Evolutionary conservation across 2,113 vertebrate genomes (phyloP).

Genomic region (Festucalex cinctus): DNA sequence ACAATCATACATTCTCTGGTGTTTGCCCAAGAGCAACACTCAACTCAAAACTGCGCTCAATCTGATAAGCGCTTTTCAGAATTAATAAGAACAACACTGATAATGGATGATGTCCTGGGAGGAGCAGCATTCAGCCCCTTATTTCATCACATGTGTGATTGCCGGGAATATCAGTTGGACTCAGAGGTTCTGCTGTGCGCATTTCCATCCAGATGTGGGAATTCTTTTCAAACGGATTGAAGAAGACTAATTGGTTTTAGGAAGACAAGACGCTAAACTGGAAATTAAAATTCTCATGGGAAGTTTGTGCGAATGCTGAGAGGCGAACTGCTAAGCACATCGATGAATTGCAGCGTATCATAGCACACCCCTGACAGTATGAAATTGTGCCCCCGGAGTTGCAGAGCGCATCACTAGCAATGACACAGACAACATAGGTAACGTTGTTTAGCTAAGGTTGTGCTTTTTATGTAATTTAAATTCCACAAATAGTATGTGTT

Average conservation of each 20-base stretch:
- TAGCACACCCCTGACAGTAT: background rate
- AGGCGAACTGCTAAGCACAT: background rate
- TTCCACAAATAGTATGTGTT: too few relatives aligned
- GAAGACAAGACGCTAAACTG: background rate
- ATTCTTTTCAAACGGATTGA: background rate
- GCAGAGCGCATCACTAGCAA: background rate
- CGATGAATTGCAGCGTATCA: background rate
- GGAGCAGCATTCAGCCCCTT: background rate
- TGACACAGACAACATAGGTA: background rate
- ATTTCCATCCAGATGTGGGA: background rate
- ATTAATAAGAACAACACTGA: constrained; percentile 8
- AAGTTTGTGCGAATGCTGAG: background rate
- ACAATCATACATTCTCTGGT: background rate
- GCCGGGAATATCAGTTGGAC: background rate
- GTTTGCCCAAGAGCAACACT: constrained; percentile 5
- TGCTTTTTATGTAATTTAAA: too few relatives aligned
- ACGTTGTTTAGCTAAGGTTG: too few relatives aligned
- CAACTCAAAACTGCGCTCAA: background rate
- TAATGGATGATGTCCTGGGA: constrained; percentile 3
- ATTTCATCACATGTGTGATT: constrained; percentile 1
- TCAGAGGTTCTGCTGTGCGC: background rate
- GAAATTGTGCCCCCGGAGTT: background rate
- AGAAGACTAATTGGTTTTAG: constrained; percentile 1
- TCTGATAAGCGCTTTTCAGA: constrained; percentile 3
- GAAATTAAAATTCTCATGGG: background rate